Evolutionary conservation across 2,113 vertebrate genomes (phyloP).

Genomic region (Coregonus clupeaformis): DNA sequence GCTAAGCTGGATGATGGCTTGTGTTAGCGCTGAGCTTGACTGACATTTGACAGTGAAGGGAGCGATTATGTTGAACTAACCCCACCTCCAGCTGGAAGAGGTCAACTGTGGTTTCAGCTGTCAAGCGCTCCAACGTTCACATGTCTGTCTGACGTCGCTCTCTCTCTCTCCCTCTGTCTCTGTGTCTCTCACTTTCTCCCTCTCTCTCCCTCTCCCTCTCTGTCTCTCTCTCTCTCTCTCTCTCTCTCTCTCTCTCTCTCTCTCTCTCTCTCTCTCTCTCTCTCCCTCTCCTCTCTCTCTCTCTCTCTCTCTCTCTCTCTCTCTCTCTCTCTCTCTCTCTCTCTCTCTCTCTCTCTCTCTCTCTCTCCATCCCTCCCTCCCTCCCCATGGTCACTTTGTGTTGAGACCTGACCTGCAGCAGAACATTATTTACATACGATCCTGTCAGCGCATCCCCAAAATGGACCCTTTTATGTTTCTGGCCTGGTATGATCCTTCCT

Average conservation of each 20-base stretch:
- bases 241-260: too few relatives aligned
- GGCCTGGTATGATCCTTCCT: conserved; percentile 5
- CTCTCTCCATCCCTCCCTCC: neutral
- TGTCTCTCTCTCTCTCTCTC: too few relatives aligned
- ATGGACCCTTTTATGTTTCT: conserved; percentile 20
- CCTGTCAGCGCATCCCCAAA: conserved; percentile 43
- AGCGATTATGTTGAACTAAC: conserved; percentile 74
- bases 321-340: too few relatives aligned
- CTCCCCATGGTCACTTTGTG: conserved; percentile 26
- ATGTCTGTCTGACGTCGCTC: conserved; percentile 52
- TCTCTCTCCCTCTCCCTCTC: too few relatives aligned
- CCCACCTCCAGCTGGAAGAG: conserved; percentile 49
- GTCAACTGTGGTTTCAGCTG: conserved; percentile 70
- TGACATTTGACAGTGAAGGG: conserved; percentile 70
- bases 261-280: too few relatives aligned
- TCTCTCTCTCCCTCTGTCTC: conserved; percentile 38
- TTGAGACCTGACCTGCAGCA: conserved; percentile 48
- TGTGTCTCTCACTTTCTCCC: too few relatives aligned
- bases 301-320: accelerated
- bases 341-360: too few relatives aligned
- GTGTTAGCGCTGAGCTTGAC: conserved; percentile 71
- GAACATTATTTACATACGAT: conserved; percentile 46
- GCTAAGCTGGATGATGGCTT: conserved; percentile 71
- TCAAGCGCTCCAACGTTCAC: conserved; percentile 59
- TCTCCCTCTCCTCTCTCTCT: too few relatives aligned